Evolutionary conservation across 2,797 vertebrate species (phyloP).

Genomic region (Gallinago nigripennis): DNA sequence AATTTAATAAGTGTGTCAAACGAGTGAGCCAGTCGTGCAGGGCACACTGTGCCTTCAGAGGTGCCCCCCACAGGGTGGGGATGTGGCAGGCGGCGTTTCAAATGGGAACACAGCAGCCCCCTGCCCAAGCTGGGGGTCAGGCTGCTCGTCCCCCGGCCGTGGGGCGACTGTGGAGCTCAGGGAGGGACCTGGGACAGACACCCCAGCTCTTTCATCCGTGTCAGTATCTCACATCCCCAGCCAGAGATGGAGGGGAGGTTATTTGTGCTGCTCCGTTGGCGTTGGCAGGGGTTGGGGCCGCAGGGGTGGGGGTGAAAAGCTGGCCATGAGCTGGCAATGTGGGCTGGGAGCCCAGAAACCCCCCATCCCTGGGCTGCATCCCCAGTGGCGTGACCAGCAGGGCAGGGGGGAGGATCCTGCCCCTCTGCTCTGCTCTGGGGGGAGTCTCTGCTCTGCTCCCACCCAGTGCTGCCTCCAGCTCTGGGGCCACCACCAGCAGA

Average conservation of each 20-base stretch:
- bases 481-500: background rate
- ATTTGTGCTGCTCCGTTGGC: background rate
- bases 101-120: background rate
- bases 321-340: background rate
- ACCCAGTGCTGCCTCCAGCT: background rate
- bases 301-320: background rate
- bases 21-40: background rate
- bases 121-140: background rate
- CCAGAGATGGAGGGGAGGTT: background rate
- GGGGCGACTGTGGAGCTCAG: background rate
- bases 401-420: background rate
- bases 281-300: background rate
- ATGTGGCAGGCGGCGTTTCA: background rate
- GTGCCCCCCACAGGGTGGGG: background rate
- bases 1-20: background rate
- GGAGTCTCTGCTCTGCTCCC: background rate
- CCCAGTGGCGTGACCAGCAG: background rate
- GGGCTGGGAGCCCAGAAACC: background rate
- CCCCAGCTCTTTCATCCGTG: fast-evolving
- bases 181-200: background rate
- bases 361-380: background rate
- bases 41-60: background rate
- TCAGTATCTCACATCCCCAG: fast-evolving
- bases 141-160: background rate
- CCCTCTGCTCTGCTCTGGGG: background rate